Evolutionary conservation across 2,113 vertebrate species (phyloP).

Genomic region (Rhagologus leucostigma): DNA sequence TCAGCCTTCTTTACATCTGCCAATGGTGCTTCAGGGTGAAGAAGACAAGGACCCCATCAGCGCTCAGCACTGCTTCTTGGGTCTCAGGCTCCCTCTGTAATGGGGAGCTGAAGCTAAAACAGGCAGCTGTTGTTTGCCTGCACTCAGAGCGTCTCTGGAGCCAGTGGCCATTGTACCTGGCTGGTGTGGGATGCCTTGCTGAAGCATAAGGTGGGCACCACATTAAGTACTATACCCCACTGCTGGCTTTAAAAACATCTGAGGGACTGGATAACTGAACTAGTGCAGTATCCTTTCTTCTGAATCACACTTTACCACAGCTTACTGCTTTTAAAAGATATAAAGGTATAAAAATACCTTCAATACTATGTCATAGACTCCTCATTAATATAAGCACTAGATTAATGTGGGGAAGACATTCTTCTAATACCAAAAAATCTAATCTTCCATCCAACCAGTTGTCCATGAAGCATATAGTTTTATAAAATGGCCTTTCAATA

Average conservation of each 20-base stretch:
- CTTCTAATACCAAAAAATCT: not conserved
- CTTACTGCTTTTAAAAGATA: not conserved
- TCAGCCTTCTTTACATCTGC: not conserved
- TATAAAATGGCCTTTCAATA: not conserved
- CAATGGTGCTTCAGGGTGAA: not conserved
- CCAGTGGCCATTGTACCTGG: fast-evolving
- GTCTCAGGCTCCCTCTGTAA: not conserved
- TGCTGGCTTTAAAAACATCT: not conserved
- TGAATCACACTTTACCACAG: not conserved
- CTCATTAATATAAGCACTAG: not conserved
- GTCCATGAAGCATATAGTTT: not conserved
- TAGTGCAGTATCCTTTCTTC: not conserved
- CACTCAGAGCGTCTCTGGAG: not conserved
- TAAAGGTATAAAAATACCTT: not conserved
- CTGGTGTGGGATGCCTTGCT: not conserved
- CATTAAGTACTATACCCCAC: not conserved
- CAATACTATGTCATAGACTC: too few species aligned
- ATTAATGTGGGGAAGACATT: not conserved
- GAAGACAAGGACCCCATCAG: not conserved
- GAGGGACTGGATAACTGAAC: not conserved
- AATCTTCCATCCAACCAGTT: not conserved
- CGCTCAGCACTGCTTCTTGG: not conserved
- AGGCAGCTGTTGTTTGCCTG: not conserved
- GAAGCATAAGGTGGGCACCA: not conserved
- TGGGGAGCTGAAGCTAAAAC: not conserved